Evolutionary conservation across 2,888 invertebrate species (phyloP), one percentile per base, ranked within the genome.

Genomic region (Aphrophora alni): DNA sequence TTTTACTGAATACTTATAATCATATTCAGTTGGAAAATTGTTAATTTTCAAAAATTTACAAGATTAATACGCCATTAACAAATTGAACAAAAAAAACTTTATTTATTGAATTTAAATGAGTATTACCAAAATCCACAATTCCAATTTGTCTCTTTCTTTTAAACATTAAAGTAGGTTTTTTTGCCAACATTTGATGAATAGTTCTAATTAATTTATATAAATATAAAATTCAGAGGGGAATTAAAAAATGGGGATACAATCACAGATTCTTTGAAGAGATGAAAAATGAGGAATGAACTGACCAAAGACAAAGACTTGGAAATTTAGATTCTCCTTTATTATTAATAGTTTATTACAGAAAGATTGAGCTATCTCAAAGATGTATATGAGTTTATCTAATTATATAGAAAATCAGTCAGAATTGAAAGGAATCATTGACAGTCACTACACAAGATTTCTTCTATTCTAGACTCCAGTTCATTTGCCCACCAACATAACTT

Each of bases 201-300:
- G 44, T 44, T 44, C 12, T 14, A 44, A 44, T 14, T 44, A 44
- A 44, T 44, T 44, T 10, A 44, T 44, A 14, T 44, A 12, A 4
- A 44, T 44, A 14, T 44, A 12, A 4, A 44, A 44, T 14, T 7
- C 44, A 44, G 33, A 33, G 33, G 33, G 33, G 8, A 33, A 8
- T 44, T 44, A 44, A 44, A 44, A 17, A 44, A 44, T 33, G 33
- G 33, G 33, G 33, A 8, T 5, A 21, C 59, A 59, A 59, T 59
- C 59, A 59, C 59, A 59, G 59, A 21, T 59, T 59, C 59, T 59
- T 59, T 59, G 59, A 12, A 59, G 59, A 59, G 21, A 59, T 59
- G 59, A 59, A 21, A 21, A 59, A 59, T 59, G 59, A 59, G 59
- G 59, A 59, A 59, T 59, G 59, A 59, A 59, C 59, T 59, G 59